A percentile compares a stretch with the other conserved stretches of the same genome.
Evolutionary conservation across 2,888 invertebrate species (phyloP).

Genomic region (Ethmia dodecea): DNA sequence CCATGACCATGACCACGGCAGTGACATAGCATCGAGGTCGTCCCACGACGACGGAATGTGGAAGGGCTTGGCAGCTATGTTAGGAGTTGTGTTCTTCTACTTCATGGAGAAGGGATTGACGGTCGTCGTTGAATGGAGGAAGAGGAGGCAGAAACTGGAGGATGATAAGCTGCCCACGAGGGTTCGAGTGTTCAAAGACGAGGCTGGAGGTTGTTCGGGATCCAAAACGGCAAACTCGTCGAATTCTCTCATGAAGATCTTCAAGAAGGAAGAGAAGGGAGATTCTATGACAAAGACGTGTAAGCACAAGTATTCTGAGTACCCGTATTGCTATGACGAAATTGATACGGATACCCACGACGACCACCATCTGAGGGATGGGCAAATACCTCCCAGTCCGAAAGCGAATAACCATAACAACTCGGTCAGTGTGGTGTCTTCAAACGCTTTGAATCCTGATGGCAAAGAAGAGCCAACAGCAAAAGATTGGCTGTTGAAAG

Average conservation of each 20-base stretch:
- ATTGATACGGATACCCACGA: slow-evolving; percentile 86
- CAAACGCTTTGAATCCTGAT: slow-evolving; percentile 56
- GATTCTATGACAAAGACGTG: slow-evolving; percentile 82
- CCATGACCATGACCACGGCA: slow-evolving; percentile 35
- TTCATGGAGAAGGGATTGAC: slow-evolving; percentile 90
- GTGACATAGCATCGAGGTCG: slow-evolving; percentile 21
- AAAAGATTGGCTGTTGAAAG: slow-evolving; percentile 63
- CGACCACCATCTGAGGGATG: slow-evolving; percentile 74
- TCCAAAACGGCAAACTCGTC: slow-evolving; percentile 59
- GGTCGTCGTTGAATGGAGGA: slow-evolving; percentile 88
- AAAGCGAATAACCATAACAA: slow-evolving; percentile 67
- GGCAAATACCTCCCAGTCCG: slow-evolving; percentile 57
- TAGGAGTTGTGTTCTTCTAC: slow-evolving; percentile 93
- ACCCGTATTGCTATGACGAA: slow-evolving; percentile 92
- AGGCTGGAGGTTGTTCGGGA: slow-evolving; percentile 62
- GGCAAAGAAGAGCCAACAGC: slow-evolving; percentile 57
- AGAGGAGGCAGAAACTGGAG: slow-evolving; percentile 82
- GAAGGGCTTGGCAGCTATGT: slow-evolving; percentile 90
- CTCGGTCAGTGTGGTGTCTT: slow-evolving; percentile 67
- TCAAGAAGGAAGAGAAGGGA: slow-evolving; percentile 58
- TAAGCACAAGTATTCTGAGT: slow-evolving; percentile 93
- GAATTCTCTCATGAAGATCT: slow-evolving; percentile 59
- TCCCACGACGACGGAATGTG: slow-evolving; percentile 86
- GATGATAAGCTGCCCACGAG: slow-evolving; percentile 81
- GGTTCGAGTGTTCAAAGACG: slow-evolving; percentile 85